Conservation (phyloP, 2,888 invertebrate species). For the Clanis bilineata region DNA sequence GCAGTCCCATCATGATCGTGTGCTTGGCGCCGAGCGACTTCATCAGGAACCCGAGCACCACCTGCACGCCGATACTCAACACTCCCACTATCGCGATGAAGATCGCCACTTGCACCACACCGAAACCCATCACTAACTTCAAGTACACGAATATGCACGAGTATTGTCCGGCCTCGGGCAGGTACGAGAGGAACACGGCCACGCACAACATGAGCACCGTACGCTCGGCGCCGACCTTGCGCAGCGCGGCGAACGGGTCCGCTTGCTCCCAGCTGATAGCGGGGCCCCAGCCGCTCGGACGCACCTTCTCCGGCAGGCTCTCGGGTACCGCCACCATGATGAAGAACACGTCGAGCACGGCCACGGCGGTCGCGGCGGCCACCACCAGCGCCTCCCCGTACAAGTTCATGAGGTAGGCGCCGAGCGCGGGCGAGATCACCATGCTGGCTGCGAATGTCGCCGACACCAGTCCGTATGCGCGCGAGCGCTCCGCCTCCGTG, state of each 20-base stretch:
- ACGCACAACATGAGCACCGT: constrained; percentile 98
- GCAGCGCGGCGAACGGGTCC: constrained; percentile 97
- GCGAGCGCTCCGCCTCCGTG: constrained; percentile 96
- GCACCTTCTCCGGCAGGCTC: constrained; percentile 95
- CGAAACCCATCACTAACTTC: constrained; percentile 98
- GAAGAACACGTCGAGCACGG: constrained; percentile 98
- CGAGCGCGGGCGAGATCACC: constrained; percentile 98
- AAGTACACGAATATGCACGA: constrained; percentile 99
- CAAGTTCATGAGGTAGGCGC: constrained; percentile 92
- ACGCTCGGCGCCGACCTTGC: constrained; percentile 96
- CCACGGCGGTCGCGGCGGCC: constrained; percentile 96
- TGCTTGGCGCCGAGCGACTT: constrained; percentile 95
- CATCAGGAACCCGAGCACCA: constrained; percentile 92
- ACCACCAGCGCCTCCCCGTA: constrained; percentile 95
- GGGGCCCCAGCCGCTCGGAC: constrained; percentile 90
- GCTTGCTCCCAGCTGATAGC: constrained; percentile 99
- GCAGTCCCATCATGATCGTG: constrained; percentile 97
- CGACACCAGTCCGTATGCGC: constrained; percentile 98
- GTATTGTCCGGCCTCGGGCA: constrained; percentile 99
- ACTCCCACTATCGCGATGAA: constrained; percentile 99
- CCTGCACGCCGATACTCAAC: constrained; percentile 97
- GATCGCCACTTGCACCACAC: constrained; percentile 96
- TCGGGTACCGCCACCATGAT: constrained; percentile 99
- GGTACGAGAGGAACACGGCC: constrained; percentile 98
- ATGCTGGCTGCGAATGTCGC: constrained; percentile 99